These are phyloP conservation scores for Acridotheres tristis DNA, from an alignment of 2,797 vertebrate species.

Conservation along the genomic window DNA sequence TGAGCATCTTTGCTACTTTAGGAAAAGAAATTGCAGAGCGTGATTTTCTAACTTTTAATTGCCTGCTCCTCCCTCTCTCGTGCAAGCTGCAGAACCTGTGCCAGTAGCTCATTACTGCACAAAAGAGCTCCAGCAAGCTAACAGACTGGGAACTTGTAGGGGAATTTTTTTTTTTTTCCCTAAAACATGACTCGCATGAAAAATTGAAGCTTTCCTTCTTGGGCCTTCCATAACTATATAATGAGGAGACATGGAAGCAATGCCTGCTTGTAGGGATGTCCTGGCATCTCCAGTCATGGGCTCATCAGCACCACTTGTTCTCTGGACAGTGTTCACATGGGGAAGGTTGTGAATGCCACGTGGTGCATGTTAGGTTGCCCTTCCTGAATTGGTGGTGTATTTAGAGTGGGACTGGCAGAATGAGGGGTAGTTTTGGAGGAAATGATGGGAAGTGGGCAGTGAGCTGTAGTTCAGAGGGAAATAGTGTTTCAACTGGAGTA, in stretches of 20 bases:
- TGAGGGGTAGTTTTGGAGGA: neutral
- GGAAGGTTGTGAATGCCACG: rapidly evolving
- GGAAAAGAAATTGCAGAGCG: neutral
- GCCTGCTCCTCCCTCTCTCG: neutral
- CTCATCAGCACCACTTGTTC: neutral
- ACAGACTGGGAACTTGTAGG: neutral
- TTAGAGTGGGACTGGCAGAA: neutral
- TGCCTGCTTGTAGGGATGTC: neutral
- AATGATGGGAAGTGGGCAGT: neutral
- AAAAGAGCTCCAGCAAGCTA: neutral
- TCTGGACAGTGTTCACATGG: rapidly evolving
- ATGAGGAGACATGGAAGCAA: neutral
- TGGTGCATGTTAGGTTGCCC: neutral
- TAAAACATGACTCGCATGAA: neutral
- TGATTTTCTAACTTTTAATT: neutral
- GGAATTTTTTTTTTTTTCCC: neutral
- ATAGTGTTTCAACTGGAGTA: neutral
- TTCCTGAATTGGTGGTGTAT: neutral
- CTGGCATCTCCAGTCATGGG: neutral
- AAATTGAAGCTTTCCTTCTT: neutral
- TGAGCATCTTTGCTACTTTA: neutral
- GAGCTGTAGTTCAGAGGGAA: rapidly evolving
- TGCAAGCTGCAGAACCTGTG: neutral
- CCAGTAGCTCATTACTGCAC: neutral
- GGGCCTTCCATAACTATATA: neutral